Percentiles rank a stretch among this genome's conserved stretches.
phyloP scores from a whole-genome alignment of 2,888 invertebrate species.

The Thereva unica region DNA sequence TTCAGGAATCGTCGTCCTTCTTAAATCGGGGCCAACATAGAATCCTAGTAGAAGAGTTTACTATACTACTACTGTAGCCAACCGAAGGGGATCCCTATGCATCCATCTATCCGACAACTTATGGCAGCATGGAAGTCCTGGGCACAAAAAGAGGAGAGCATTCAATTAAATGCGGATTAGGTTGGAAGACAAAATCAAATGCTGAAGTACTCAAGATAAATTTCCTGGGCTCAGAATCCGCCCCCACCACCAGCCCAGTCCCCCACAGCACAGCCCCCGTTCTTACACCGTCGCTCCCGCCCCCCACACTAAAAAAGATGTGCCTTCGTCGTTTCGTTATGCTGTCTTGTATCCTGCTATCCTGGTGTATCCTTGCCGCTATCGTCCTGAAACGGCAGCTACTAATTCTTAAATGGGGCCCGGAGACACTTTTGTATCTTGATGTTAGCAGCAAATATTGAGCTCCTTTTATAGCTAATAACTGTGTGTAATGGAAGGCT shows the following conservation, averaged over 20 bases:
- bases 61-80: constrained; percentile 1
- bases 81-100: constrained; percentile 10
- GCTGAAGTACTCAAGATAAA: constrained; percentile 35
- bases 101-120: constrained; percentile 17
- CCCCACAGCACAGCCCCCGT: no score
- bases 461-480: constrained; percentile 32
- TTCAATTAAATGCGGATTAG: constrained; percentile 39
- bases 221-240: constrained; percentile 20
- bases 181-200: constrained; percentile 36
- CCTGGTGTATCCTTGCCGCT: background rate
- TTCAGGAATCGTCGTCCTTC: background rate
- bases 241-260: background rate
- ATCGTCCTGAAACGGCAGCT: constrained; percentile 23
- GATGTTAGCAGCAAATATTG: constrained; percentile 34
- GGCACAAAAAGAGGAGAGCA: constrained; percentile 33
- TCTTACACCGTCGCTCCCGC: no score
- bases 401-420: constrained; percentile 28
- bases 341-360: no score
- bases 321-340: no score
- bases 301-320: no score
- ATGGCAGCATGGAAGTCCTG: constrained; percentile 21
- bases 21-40: background rate
- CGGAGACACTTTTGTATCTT: constrained; percentile 31
- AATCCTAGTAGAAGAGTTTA: background rate
- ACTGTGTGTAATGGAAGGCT: constrained; percentile 22